phyloP scores from a whole-genome alignment of 1,140 invertebrate genomes.

The Apocrypta bakeri region DNA sequence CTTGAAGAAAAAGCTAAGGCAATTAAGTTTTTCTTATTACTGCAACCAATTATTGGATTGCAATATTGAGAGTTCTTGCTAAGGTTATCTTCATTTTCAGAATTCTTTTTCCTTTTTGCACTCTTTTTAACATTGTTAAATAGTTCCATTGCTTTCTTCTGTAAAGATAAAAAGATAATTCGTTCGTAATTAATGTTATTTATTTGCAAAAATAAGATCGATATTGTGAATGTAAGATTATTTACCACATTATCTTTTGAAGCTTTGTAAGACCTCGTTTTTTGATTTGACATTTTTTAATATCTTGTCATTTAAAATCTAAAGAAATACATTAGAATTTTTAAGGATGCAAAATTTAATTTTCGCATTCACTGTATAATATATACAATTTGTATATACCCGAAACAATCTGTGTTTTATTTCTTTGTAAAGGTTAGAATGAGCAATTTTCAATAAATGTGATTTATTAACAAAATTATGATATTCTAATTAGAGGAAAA shows the following conservation, averaged over 20 bases:
- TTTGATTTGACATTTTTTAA: background rate
- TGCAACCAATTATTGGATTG: slow-evolving; percentile 12
- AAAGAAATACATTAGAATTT: too few species aligned
- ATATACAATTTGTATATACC: too few species aligned
- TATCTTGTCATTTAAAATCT: too few species aligned
- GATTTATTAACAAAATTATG: too few species aligned
- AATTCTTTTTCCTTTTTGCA: slow-evolving; percentile 14
- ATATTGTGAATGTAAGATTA: background rate
- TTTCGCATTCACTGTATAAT: too few species aligned
- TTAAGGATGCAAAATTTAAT: too few species aligned
- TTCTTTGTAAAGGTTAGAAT: too few species aligned
- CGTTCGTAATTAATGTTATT: background rate
- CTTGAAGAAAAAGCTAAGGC: slow-evolving; percentile 22
- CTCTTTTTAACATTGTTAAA: slow-evolving; percentile 6
- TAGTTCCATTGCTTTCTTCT: slow-evolving; percentile 40
- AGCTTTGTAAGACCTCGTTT: background rate
- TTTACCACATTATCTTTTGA: slow-evolving; percentile 37
- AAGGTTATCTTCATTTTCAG: background rate
- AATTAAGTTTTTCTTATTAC: slow-evolving; percentile 17
- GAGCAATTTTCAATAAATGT: too few species aligned
- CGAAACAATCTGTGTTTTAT: too few species aligned
- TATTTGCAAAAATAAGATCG: background rate
- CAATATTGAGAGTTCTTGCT: slow-evolving; percentile 31
- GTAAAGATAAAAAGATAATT: background rate
- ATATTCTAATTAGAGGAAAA: too few species aligned